Base-by-base conservation (phyloP, 2,113 vertebrate species). In the Halichoerus grypus region DNA sequence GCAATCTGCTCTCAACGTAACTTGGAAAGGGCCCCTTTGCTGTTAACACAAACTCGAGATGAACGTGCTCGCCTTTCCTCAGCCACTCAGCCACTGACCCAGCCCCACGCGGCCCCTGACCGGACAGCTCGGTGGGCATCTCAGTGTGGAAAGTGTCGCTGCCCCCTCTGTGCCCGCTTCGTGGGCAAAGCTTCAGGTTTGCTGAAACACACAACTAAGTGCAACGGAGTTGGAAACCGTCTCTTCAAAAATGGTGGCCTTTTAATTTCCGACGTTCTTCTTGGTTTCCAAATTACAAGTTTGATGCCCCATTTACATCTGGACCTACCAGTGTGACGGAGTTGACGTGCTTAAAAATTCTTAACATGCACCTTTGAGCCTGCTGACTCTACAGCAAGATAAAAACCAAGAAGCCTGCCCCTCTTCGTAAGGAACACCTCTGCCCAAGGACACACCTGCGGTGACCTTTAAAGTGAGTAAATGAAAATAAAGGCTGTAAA, bases 251-350 rank as follows among this genome's bases (percentile, higher is more conserved):
- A 80, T 26, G 71, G 71, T 74, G 22, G 22, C 36, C 4, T 42
- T 14, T 74, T 42, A 24, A 82, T 65, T 65, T 92, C 33, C 31
- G 33, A 19, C 63, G 11, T 77, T 71, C 31, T 33, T 53, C 12
- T 53, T 71, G 15, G 67, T 89, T 84, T 46, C 42, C 59, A 88
- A 31, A 84, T 61, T 81, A 19, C 80, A 94, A 81, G 42, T 69
- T 0, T 49, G 33, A 28, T 5, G 22, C 10, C 6, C 53, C 16
- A 42, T 57, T 93, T 72, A 16, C 31, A 69, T 21, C 57, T 55
- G 81, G 53, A 51, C n/a, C 19, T 71, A 55, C 22, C 21, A 93
- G 42, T 76, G 4, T 42, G 18, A 92, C 3, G 42, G 74, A 59
- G 19, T 3, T 26, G 13, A 42, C 13, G 0, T 2, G 28, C 53